Evolutionary conservation across 2,797 vertebrate species (phyloP).

Genomic region (Valencia hispanica): DNA sequence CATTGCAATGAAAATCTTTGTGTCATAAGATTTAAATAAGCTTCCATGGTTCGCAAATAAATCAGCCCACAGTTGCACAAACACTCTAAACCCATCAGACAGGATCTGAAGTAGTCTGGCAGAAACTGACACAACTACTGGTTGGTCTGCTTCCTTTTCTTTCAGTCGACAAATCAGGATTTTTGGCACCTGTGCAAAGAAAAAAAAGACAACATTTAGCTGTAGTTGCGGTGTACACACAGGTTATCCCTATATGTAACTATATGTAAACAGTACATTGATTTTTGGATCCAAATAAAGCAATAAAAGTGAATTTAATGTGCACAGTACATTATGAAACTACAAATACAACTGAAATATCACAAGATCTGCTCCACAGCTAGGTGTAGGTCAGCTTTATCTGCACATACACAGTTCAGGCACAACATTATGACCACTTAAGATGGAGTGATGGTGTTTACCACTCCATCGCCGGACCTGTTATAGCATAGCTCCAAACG

Average conservation of each 20-base stretch:
- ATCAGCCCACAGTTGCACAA: constrained; percentile 22
- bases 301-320: background rate
- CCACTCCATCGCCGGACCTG: background rate
- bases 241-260: background rate
- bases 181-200: constrained; percentile 33
- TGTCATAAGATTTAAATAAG: background rate
- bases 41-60: background rate
- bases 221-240: background rate
- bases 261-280: background rate
- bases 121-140: constrained; percentile 57
- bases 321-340: background rate
- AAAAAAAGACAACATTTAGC: background rate
- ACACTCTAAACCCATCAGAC: constrained; percentile 62
- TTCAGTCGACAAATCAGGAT: constrained; percentile 6
- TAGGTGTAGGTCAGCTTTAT: background rate
- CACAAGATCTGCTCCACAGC: background rate
- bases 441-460: background rate
- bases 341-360: background rate
- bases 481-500: background rate
- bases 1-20: background rate
- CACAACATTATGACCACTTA: background rate
- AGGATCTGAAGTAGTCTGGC: constrained; percentile 60
- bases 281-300: background rate
- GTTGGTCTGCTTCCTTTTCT: constrained; percentile 20
- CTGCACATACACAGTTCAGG: background rate